Base-by-base conservation (phyloP, 2,113 vertebrate genomes). In the Tenebrosternarchus preto region DNA sequence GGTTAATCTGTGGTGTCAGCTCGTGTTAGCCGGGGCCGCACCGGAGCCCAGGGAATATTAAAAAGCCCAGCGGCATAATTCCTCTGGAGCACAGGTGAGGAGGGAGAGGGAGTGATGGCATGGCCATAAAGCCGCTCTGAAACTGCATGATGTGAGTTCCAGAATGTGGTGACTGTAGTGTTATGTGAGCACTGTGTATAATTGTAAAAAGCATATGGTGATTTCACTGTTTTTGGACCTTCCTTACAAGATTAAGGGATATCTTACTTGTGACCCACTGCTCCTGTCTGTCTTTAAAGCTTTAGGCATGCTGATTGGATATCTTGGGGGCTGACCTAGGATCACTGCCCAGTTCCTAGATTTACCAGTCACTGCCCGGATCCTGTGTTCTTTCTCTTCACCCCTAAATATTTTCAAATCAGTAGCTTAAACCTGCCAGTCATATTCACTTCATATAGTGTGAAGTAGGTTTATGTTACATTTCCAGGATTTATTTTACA, bases 1-100 rank as follows among this genome's bases (percentile, higher is more conserved):
- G 91, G 94, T 94, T 98, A 98, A 98, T 98, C 96, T 97, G 95
- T 89, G 94, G 94, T 98, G 97, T 98, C 97, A 98, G 95, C 94
- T 95, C 94, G 95, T 94, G 96, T 99, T 99, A 98, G 94, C 95
- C 93, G 94, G 43, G 94, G 94, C 94, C 93, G 93, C 93, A 93
- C 93, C 63, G 60, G 76, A 94, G 93, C 94, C 93, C 93, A 91
- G 90, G 92, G 91, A 95, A 99, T 96, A 98, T 97, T 97, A 96
- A 97, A 96, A 97, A 95, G 93, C 87, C 90, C 95, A 95, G 93
- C 93, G 93, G 95, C 95, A 94, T 94, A 96, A 98, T 97, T 96
- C 95, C 94, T 92, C 93, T 91, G 88, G 93, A 94, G 94, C 88
- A 91, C 92, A 90, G 81, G 90, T 93, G 85, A 94, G 93, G 85